Percentiles rank a stretch among this genome's conserved stretches.
These are phyloP conservation scores for Drosophila mettleri DNA, from an alignment of 2,888 invertebrate species.

Conservation along the genomic window DNA sequence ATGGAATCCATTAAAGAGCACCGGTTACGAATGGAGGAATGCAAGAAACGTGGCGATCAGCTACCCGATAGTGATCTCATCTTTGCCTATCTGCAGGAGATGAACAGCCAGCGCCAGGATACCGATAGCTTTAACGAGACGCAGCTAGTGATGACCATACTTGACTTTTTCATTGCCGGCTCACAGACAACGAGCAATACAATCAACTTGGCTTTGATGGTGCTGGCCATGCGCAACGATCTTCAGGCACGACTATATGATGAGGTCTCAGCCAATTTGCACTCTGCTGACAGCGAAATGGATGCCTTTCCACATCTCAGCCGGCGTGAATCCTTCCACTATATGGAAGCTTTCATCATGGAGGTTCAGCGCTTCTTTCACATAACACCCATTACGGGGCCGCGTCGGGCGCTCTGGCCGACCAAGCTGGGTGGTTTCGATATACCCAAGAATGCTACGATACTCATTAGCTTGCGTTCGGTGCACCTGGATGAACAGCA, in stretches of 20 bases:
- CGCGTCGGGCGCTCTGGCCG: constrained; percentile 86
- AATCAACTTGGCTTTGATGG: constrained; percentile 87
- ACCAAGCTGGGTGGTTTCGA: constrained; percentile 86
- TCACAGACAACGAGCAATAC: constrained; percentile 88
- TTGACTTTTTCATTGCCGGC: constrained; percentile 90
- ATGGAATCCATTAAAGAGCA: constrained; percentile 87
- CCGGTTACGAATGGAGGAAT: constrained; percentile 68
- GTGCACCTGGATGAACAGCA: constrained; percentile 87
- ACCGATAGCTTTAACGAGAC: constrained; percentile 86
- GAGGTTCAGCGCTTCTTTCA: constrained; percentile 87
- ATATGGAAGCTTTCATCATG: constrained; percentile 86
- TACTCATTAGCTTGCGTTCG: constrained; percentile 86
- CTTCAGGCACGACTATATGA: constrained; percentile 87
- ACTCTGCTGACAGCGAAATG: constrained; percentile 8
- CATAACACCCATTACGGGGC: constrained; percentile 87
- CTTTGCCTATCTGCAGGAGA: constrained; percentile 88
- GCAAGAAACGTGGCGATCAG: constrained; percentile 84
- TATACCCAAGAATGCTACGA: constrained; percentile 86
- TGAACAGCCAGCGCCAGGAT: constrained; percentile 81
- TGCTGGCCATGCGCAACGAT: constrained; percentile 87
- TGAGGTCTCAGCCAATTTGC: constrained; percentile 86
- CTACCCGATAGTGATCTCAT: constrained; percentile 87
- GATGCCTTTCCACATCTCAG: constrained; percentile 73
- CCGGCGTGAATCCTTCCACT: constrained; percentile 85
- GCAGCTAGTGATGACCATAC: constrained; percentile 88